Evolutionary conservation across 1,140 invertebrate species (phyloP).

Genomic region (Saccostrea glomerata): DNA sequence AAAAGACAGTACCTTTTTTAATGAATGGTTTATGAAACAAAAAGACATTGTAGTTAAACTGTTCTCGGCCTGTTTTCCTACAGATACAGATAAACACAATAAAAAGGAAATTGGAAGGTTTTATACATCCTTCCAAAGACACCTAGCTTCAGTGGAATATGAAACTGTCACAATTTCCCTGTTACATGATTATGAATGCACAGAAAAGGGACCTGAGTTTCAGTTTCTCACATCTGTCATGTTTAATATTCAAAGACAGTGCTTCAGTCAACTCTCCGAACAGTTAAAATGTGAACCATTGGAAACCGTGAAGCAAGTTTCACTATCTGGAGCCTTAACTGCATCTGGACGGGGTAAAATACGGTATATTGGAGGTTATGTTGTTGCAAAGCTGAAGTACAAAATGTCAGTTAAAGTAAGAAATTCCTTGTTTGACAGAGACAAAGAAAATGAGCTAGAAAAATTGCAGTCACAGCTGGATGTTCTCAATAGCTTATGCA

Average conservation of each 20-base stretch:
- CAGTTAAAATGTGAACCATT: not conserved
- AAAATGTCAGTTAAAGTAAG: slow-evolving; percentile 10
- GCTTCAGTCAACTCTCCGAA: not conserved
- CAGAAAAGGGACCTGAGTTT: not conserved
- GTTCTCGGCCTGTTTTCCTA: not conserved
- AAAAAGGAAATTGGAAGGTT: slow-evolving; percentile 25
- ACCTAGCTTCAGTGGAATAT: slow-evolving; percentile 23
- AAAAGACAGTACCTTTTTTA: not conserved
- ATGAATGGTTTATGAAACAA: slow-evolving; percentile 20
- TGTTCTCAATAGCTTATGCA: slow-evolving; percentile 14
- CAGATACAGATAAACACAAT: not conserved
- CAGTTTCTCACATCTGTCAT: not conserved
- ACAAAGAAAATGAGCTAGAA: not conserved
- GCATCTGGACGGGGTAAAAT: slow-evolving; percentile 29
- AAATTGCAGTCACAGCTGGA: not conserved
- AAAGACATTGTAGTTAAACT: not conserved
- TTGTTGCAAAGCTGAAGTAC: slow-evolving; percentile 42
- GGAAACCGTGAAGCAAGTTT: not conserved
- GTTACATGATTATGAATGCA: not conserved
- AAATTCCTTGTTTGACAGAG: not conserved
- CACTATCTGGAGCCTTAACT: not conserved
- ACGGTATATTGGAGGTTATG: slow-evolving; percentile 47
- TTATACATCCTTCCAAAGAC: slow-evolving; percentile 9
- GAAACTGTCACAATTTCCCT: not conserved
- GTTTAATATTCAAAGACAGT: slow-evolving; percentile 29